These are phyloP conservation scores for Synanthedon formicaeformis DNA, from an alignment of 2,888 invertebrate species.

Conservation along the genomic window DNA sequence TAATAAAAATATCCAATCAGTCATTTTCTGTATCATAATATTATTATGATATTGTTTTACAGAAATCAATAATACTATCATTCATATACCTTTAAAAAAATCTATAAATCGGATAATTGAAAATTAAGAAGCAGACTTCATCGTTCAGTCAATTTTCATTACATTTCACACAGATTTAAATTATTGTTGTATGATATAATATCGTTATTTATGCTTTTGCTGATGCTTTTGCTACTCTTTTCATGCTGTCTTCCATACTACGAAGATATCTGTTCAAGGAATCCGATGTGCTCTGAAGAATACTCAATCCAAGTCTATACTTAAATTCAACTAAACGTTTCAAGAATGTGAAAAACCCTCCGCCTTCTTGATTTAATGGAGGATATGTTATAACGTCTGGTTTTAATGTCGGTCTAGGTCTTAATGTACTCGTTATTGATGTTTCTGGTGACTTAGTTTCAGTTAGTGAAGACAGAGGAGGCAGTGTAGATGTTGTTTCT, in stretches of 20 bases:
- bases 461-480: slow-evolving; percentile 26
- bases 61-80: too few relatives aligned
- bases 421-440: slow-evolving; percentile 14
- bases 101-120: too few relatives aligned
- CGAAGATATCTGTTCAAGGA: slow-evolving; percentile 75
- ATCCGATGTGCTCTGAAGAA: slow-evolving; percentile 76
- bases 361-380: slow-evolving; percentile 40
- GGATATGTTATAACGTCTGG: slow-evolving; percentile 56
- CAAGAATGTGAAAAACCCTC: slow-evolving; percentile 70
- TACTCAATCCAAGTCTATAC: slow-evolving; percentile 74
- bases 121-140: too few relatives aligned
- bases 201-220: slow-evolving; percentile 3
- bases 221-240: slow-evolving; percentile 39
- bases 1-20: too few relatives aligned
- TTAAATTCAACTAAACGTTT: slow-evolving; percentile 77
- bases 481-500: slow-evolving; percentile 46
- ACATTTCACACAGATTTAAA: too few relatives aligned
- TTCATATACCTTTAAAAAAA: too few relatives aligned
- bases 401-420: slow-evolving; percentile 23
- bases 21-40: too few relatives aligned
- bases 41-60: too few relatives aligned
- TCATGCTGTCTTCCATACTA: slow-evolving; percentile 59
- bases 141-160: too few relatives aligned
- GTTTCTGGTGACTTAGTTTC: slow-evolving; percentile 19
- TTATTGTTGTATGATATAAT: too few relatives aligned